These are phyloP conservation scores for Peromyscus melanophrys DNA, from an alignment of 2,797 vertebrate species.

Conservation along the genomic window DNA sequence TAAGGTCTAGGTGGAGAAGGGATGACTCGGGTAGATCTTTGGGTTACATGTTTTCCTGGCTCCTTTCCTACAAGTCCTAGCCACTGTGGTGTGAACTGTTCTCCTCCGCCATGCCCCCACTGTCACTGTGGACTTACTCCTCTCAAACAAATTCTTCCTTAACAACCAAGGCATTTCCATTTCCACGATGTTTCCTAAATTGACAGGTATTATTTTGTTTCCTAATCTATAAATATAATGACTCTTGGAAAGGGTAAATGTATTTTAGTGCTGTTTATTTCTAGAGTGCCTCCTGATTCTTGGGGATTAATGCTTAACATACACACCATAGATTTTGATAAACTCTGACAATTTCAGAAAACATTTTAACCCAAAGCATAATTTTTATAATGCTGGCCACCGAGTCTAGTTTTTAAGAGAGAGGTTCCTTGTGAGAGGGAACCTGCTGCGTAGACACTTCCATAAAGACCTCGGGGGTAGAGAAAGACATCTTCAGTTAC, in stretches of 20 bases:
- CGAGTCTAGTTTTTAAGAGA: background rate
- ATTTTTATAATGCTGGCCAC: background rate
- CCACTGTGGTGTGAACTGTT: too few relatives aligned
- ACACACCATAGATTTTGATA: background rate
- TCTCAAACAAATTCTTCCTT: background rate
- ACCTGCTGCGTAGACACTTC: too few relatives aligned
- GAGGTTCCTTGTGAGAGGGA: background rate
- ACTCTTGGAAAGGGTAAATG: background rate
- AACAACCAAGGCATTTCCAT: background rate
- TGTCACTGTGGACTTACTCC: background rate
- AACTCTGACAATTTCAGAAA: conserved; percentile 18
- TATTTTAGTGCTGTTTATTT: conserved; percentile 9
- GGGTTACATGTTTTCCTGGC: background rate
- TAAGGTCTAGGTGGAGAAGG: background rate
- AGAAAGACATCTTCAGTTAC: background rate
- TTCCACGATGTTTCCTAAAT: background rate
- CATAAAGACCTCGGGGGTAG: background rate
- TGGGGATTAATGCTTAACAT: background rate
- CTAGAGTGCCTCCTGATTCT: background rate
- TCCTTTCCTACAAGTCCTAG: background rate
- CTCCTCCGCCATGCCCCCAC: background rate
- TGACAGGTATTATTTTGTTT: background rate
- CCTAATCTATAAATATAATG: background rate
- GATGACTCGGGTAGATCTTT: background rate
- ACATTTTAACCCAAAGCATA: background rate